Conservation (phyloP, 2,888 invertebrate species). For the Philopedon plagiatum region DNA sequence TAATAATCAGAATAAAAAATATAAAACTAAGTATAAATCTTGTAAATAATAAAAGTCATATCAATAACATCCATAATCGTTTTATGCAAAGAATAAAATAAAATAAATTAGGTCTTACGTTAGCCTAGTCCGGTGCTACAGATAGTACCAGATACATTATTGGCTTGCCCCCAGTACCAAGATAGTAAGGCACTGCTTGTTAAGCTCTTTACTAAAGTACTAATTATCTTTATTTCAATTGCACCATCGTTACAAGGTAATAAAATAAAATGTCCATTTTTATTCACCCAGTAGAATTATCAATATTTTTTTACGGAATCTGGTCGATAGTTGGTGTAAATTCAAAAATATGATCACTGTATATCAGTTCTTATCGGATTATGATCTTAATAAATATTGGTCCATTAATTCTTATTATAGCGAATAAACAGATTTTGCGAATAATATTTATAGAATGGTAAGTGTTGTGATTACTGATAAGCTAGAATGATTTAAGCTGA, state of each 20-base stretch:
- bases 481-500: no score
- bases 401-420: no score
- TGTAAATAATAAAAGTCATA: neutral
- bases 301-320: constrained; percentile 8
- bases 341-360: neutral
- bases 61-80: neutral
- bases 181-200: constrained; percentile 9
- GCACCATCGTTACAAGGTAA: neutral
- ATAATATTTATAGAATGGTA: no score
- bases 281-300: neutral
- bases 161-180: constrained; percentile 12
- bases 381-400: no score
- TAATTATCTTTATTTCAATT: constrained; percentile 8
- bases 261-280: constrained; percentile 1
- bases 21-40: no score
- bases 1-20: no score
- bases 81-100: neutral
- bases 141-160: constrained; percentile 26
- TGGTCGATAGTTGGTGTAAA: neutral
- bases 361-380: constrained; percentile 1
- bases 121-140: constrained; percentile 10
- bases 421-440: no score
- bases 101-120: constrained; percentile 7
- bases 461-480: no score
- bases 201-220: neutral